Evolutionary conservation across 2,113 vertebrate genomes (phyloP).

Genomic region (Bos taurus): DNA sequence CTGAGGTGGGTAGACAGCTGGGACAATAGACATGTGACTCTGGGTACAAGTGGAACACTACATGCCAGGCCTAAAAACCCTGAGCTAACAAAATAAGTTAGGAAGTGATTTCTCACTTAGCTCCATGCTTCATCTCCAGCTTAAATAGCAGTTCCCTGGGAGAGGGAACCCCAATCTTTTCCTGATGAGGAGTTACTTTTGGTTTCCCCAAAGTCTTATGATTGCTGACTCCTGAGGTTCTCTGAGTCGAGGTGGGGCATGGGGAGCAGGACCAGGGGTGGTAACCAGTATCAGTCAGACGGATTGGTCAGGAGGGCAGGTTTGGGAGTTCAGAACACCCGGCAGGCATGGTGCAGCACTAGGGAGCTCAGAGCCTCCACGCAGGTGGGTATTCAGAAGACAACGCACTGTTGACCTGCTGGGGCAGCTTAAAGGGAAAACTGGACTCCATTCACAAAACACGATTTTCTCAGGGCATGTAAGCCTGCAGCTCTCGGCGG

Average conservation of each 20-base stretch:
- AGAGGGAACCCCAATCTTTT: constrained; percentile 51
- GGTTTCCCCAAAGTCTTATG: constrained; percentile 53
- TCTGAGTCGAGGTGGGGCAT: not conserved
- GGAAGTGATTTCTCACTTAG: constrained; percentile 64
- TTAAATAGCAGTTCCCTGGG: constrained; percentile 51
- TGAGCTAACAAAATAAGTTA: constrained; percentile 56
- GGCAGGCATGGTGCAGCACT: not conserved
- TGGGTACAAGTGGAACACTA: not conserved
- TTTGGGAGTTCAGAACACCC: not conserved
- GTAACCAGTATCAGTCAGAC: not conserved
- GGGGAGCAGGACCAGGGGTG: not conserved
- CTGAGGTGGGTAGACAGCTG: not conserved
- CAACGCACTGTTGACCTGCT: not conserved
- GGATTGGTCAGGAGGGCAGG: not conserved
- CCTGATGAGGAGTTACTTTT: constrained; percentile 50
- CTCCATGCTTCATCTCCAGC: not conserved
- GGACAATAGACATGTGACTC: not conserved
- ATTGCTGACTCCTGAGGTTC: constrained; percentile 53
- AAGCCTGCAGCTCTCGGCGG: not conserved
- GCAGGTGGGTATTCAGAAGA: not conserved
- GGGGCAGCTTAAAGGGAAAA: not conserved
- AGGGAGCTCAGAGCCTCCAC: not conserved
- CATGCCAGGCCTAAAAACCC: constrained; percentile 16
- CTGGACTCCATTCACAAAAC: not conserved
- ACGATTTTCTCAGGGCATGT: not conserved